Evolutionary conservation across 1,140 invertebrate genomes (phyloP), one percentile per base, ranked within the genome.

Genomic region (Physella acuta): DNA sequence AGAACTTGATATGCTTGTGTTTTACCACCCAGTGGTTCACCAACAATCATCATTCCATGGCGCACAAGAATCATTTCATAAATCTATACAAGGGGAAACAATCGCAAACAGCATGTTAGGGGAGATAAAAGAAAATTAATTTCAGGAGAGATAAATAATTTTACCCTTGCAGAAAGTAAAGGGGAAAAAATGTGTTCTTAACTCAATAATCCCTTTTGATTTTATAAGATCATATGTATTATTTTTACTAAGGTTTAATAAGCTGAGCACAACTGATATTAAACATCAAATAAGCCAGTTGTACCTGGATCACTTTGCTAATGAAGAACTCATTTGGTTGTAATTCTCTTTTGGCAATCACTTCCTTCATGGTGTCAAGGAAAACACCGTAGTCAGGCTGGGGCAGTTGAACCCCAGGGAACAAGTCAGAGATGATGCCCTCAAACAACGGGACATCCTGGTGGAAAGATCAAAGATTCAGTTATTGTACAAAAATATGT

Each of bases 351-450:
- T 84, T 84, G 30, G 64, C 68, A 39, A 85, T 82, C 66, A 84
- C 84, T 17, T 81, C 80, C 68, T 83, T 82, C 39, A 89, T 74
- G 44, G 81, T 79, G 52, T 82, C 79, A 76, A 86, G 73, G 69
- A 85, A 85, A 37, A 83, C 76, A 52, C 76, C 86, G 82, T 95
- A 94, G 81, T 93, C 91, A 0, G 84, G 81, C 66, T 82, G 78
- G 17, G 84, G 82, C n/a, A 81, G 71, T 28, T 78, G 65, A 1
- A 85, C 80, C 24, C 85, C 85, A 55, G 85, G 85, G 72, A 86
- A 86, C 72, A 86, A 72, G 73, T 86, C 85, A 37, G 81, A 81
- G 71, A 86, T 86, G 55, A 86, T 86, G 59, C 85, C 85, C 64
- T 81, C 82, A 79, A 86, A 86, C 67, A 86, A 66, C 8, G 85